Base-by-base conservation (phyloP, 1,140 invertebrate genomes). In the Cylas formicarius region DNA sequence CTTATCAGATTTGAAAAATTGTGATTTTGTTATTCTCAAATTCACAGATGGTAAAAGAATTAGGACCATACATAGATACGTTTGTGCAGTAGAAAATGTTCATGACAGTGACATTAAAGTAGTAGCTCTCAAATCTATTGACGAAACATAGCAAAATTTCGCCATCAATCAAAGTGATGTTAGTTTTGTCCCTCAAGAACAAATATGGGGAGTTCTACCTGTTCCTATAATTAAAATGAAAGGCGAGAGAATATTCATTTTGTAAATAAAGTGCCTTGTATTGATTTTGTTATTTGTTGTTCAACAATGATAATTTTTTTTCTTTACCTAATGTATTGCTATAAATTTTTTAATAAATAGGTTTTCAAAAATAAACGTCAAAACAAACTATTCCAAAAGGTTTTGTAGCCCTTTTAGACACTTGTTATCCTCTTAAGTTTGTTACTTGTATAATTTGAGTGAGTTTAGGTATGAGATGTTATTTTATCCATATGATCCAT, bases 211-310 rank as follows among this genome's bases (percentile, higher is more conserved):
- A 2, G 39, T 41, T 18, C 10, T 41, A 14, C 39, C 39, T 20
- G 4, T 41, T 31, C 39, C 39, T 1, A 31, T n/a, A 31, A 31
- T 41, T 13, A 41, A 29, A 29, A 3, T 29, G 2, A 41, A 18
- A 19, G 39, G 39, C 29, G 39, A 41, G 13, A 29, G 39, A 20
- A 29, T 41, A 1, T 41, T 18, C 7, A 41, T 29, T 41, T 41
- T 31, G 24, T 2, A 9, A 41, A 41, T 17, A 37, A 3, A 2
- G 20, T n/a, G n/a, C n/a, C n/a, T n/a, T n/a, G n/a, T n/a, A n/a
- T n/a, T n/a, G n/a, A n/a, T n/a, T n/a, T n/a, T n/a, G n/a, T n/a
- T n/a, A n/a, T n/a, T n/a, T n/a, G n/a, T n/a, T n/a, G n/a, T n/a
- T n/a, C n/a, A n/a, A n/a, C n/a, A n/a, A n/a, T n/a, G n/a, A n/a